A percentile compares a stretch with the other conserved stretches of the same genome.
phyloP scores from a whole-genome alignment of 2,797 vertebrate genomes.

The Zenarchopterus dispar region DNA sequence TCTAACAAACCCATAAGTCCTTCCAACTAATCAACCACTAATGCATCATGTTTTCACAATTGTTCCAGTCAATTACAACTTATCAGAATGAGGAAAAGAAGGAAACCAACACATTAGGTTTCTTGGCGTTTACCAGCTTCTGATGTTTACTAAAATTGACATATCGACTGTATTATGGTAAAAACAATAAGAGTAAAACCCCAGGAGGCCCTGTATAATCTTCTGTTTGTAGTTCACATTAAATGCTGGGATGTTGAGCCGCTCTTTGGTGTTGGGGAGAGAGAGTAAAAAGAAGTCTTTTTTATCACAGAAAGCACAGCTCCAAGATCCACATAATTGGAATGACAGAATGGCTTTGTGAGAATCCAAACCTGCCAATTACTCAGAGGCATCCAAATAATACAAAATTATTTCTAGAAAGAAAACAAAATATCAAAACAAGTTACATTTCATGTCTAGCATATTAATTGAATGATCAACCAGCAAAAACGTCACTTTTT shows the following conservation, averaged over 20 bases:
- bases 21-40: constrained; percentile 58
- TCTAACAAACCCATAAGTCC: constrained; percentile 57
- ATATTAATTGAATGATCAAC: constrained; percentile 36
- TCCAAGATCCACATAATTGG: constrained; percentile 50
- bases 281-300: constrained; percentile 4
- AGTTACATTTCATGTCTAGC: constrained; percentile 37
- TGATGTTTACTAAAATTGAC: constrained; percentile 70
- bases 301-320: constrained; percentile 39
- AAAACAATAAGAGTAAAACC: constrained; percentile 61
- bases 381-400: constrained; percentile 38
- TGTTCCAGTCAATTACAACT: constrained; percentile 70
- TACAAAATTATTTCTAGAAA: constrained; percentile 44
- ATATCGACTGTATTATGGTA: constrained; percentile 57
- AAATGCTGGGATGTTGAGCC: constrained; percentile 36
- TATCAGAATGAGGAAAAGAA: constrained; percentile 58
- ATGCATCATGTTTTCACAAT: constrained; percentile 60
- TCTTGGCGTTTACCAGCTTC: constrained; percentile 45
- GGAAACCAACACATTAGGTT: constrained; percentile 59
- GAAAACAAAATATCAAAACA: constrained; percentile 48
- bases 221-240: constrained; percentile 41
- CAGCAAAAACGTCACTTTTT: constrained; percentile 18
- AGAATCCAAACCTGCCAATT: constrained; percentile 41
- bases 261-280: constrained; percentile 28
- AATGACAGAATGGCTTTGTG: constrained; percentile 44
- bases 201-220: constrained; percentile 43